Evolutionary conservation across 1,140 invertebrate genomes (phyloP), one percentile per base, ranked within the genome.

Genomic region (Megalonaias nervosa): DNA sequence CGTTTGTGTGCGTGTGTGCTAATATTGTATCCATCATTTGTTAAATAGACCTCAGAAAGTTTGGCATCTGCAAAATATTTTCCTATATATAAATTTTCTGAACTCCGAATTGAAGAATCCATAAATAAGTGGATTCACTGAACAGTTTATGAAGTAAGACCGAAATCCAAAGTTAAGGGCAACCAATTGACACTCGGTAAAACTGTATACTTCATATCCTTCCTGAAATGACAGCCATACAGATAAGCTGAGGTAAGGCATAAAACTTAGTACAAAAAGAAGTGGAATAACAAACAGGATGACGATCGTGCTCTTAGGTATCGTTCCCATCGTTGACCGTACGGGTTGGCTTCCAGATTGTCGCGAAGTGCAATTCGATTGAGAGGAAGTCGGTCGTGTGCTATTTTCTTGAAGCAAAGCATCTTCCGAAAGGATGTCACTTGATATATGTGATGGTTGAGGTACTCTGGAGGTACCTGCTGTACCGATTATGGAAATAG

Each of bases 91-190:
- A 67, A 77, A 77, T 57, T 48, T 17, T 57, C 75, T 70, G 48
- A 84, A 84, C 38, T 81, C 81, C 23, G 81, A 75, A 67, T 84
- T 84, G 19, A 82, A 72, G 61, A 84, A 84, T 67, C 83, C 83
- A 65, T 84, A 84, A 13, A 79, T 79, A 4, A 84, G 26, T 0
- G 83, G 83, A 65, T 84, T 84, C 16, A 77, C 68, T 0, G 83
- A 76, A 67, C 78, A 81, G 23, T 79, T 84, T 12, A 84, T 70
- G 14, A 84, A 70, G 72, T 81, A 84, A 13, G 83, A 82, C 23
- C 83, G 59, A 12, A 84, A n/a, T 9, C 77, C 77, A 66, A 84
- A 76, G 60, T 84, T 78, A 69, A 84, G 82, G 17, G 77, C 81
- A 14, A 84, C 77, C 19, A 82, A 68, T 69, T 70, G 68, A 17